Conservation (phyloP, 2,113 vertebrate genomes). For the Passer domesticus region DNA sequence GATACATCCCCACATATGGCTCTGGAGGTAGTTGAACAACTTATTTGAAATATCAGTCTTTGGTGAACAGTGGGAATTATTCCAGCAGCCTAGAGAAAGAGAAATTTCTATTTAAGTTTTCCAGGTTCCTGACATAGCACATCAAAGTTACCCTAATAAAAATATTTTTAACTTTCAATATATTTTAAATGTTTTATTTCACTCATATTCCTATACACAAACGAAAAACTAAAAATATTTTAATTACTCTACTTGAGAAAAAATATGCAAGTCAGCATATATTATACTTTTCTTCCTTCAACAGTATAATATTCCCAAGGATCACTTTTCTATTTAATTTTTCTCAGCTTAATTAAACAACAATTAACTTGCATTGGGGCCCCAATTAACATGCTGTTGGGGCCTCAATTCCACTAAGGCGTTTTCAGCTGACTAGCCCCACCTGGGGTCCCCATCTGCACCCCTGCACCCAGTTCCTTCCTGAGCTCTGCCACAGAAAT, state of each 20-base stretch:
- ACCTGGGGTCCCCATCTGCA: neutral
- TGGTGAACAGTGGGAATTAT: slow-evolving; percentile 33
- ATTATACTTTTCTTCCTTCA: neutral
- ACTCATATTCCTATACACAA: neutral
- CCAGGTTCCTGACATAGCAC: neutral
- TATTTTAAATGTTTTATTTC: neutral
- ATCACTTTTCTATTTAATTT: neutral
- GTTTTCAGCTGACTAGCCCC: neutral
- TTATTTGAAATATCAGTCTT: slow-evolving; percentile 46
- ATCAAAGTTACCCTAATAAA: neutral
- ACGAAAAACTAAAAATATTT: neutral
- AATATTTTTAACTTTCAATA: neutral
- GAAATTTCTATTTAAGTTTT: slow-evolving; percentile 5
- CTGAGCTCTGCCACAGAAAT: neutral
- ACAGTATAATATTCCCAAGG: neutral
- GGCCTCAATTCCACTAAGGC: too few species aligned
- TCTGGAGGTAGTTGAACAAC: slow-evolving; percentile 22
- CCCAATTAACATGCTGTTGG: neutral
- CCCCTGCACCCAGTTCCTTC: neutral
- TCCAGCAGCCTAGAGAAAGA: neutral
- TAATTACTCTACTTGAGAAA: neutral
- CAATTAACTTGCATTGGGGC: neutral
- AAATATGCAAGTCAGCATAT: neutral
- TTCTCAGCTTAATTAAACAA: neutral
- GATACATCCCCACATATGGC: neutral